Evolutionary conservation across 2,888 invertebrate genomes (phyloP), one percentile per base, ranked within the genome.

Genomic region (Mongoloraphidia duomilia): DNA sequence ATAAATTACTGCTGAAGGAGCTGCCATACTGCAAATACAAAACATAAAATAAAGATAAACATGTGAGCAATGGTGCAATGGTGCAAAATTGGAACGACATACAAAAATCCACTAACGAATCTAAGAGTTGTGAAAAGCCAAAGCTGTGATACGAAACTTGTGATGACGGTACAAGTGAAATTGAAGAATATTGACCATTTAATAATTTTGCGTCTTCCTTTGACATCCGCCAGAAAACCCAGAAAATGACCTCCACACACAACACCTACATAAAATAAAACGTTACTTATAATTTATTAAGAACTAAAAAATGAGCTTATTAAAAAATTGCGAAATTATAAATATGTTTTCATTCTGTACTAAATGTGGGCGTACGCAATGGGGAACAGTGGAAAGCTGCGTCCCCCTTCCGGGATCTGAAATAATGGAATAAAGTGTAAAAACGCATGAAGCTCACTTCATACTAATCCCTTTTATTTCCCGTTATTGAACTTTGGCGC

Each of bases 191-290:
- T 66, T 35, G 74, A 67, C 34, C 71, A 63, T 9, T 76, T 58
- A 11, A 76, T 61, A 5, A 71, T 64, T 12, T 66, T 68, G 52
- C 68, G 67, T 11, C 75, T 61, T 5, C 78, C 78, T 49, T 63
- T 64, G 0, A 72, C 72, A 57, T 78, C 77, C 1, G 76, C 74
- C 10, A 77, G 56, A 55, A 72, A 74, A 5, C 78, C 78, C 76
- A 76, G 77, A 40, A 76, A 61, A 57, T 76, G 73, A 1, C 76
- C 76, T 35, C 74, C 72, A n/a, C 70, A 58, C 41, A 77, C 67
- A 56, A 77, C 75, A 14, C 72, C 72, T 69, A 53, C 5, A 51
- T 9, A 34, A 26, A 26, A 26, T 26, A 26, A 26, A 26, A 26
- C 5, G 6, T 6, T 26, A 6, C 5, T 26, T 26, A 26, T 26